A percentile compares a stretch with the other conserved stretches of the same genome.
phyloP scores from a whole-genome alignment of 1,140 invertebrate genomes.

The Grapholita molesta region DNA sequence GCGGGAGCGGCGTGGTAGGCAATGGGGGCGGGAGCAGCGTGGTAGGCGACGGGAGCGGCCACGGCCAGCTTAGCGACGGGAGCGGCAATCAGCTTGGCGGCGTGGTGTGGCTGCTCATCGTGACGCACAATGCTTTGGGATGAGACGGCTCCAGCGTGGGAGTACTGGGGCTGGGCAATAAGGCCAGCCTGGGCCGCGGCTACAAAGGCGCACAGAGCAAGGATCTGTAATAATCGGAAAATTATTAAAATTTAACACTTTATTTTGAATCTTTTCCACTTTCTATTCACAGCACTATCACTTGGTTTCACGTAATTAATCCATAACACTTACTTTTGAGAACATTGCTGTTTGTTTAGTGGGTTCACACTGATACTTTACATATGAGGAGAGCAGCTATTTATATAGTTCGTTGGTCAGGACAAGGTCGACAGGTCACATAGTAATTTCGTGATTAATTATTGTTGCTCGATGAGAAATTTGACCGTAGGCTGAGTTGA shows the following conservation, averaged over 20 bases:
- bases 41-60: constrained; percentile 36
- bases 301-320: not conserved
- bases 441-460: constrained; percentile 6
- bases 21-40: constrained; percentile 22
- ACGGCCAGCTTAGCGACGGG: constrained; percentile 30
- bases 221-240: constrained; percentile 35
- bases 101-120: constrained; percentile 10
- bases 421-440: constrained; percentile 16
- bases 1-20: constrained; percentile 43
- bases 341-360: constrained; percentile 26
- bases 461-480: constrained; percentile 8
- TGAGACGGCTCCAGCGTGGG: constrained; percentile 38
- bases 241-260: not conserved
- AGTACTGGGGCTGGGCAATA: constrained; percentile 47
- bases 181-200: constrained; percentile 50
- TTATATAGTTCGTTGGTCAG: constrained; percentile 8
- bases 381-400: not conserved
- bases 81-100: constrained; percentile 14
- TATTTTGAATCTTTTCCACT: not conserved
- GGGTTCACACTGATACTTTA: not conserved
- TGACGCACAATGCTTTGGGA: constrained; percentile 37
- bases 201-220: constrained; percentile 46
- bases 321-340: constrained; percentile 34
- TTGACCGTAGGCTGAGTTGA: constrained; percentile 2
- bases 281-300: not conserved